Base-by-base conservation (phyloP, 2,113 vertebrate species). In the Gadus macrocephalus region DNA sequence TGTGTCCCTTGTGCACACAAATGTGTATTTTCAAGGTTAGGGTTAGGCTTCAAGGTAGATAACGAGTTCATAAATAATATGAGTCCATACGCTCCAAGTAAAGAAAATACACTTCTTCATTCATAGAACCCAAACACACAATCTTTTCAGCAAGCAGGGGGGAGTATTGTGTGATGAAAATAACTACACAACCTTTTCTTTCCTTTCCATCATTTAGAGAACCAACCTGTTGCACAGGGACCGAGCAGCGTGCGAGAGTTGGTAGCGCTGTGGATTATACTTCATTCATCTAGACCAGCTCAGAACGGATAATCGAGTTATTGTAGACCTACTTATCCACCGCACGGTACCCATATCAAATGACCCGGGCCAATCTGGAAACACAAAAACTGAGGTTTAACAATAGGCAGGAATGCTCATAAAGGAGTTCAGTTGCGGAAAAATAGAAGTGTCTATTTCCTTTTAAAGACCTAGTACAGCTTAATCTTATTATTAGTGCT, bases 301-400 rank as follows among this genome's bases (percentile, higher is more conserved):
- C 61, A 75, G 70, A 14, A 53, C 65, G 5, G 74, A 71, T 87
- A 87, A 89, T 90, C 87, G 85, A 85, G 86, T 87, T 88, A 86
- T 86, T 87, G 79, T 85, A 68, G 82, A 86, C 83, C 78, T 68
- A 55, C 77, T 71, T 59, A 15, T 55, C 0, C 22, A 19, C 22
- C 27, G 0, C 62, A 27, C 72, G 59, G 3, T 62, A 73, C 11
- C 53, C 55, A 58, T 5, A n/a, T 16, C 55, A 16, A 58, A 58
- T 16, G 55, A n/a, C 9, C 15, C 55, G 15, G 4, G n/a, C 55
- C 55, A 17, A 55, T 15, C 12, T 55, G 53, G 16, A 55, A 55
- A 58, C 15, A 58, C 55, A 16, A 58, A 58, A 58, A 16, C 55
- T 17, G 55, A 58, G 55, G 15, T 2, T 17, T 14, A 58, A 58